phyloP scores from a whole-genome alignment of 1,140 invertebrate genomes.

The Musca vetustissima region DNA sequence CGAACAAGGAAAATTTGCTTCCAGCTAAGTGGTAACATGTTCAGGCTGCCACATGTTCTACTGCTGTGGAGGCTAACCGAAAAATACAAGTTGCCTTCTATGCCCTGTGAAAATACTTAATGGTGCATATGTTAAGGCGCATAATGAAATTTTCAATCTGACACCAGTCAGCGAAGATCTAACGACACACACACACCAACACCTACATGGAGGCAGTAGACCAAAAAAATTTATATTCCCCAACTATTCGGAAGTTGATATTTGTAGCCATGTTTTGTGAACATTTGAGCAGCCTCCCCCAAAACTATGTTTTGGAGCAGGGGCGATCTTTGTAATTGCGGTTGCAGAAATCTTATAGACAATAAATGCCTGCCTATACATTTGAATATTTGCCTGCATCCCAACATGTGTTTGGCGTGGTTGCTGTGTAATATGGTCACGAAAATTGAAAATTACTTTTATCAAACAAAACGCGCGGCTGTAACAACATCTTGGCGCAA shows the following conservation, averaged over 20 bases:
- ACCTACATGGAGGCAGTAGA: too few relatives aligned
- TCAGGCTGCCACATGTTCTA: background rate
- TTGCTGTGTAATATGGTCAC: slow-evolving; percentile 4
- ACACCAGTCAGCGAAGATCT: slow-evolving; percentile 5
- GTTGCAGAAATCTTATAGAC: slow-evolving; percentile 9
- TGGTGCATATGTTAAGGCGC: slow-evolving; percentile 22
- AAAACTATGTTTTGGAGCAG: too few relatives aligned
- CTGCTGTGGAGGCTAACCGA: background rate
- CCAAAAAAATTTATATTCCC: background rate
- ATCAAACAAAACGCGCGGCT: slow-evolving; percentile 5
- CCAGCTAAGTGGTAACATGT: background rate
- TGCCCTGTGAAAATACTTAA: background rate
- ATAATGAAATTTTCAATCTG: slow-evolving; percentile 21
- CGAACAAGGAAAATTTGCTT: slow-evolving; percentile 8
- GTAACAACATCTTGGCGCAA: slow-evolving; percentile 8
- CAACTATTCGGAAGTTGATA: background rate
- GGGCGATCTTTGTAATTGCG: slow-evolving; percentile 24
- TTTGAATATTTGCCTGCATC: background rate
- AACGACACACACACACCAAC: background rate
- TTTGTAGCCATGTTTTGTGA: background rate
- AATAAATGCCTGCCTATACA: background rate
- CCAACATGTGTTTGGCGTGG: background rate
- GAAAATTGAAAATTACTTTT: slow-evolving; percentile 25
- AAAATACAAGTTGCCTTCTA: too few relatives aligned
- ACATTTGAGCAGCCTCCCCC: too few relatives aligned